A percentile compares a stretch with the other conserved stretches of the same genome.
These are phyloP conservation scores for Gymnoscopelus braueri DNA, from an alignment of 2,797 vertebrate species.

Conservation along the genomic window DNA sequence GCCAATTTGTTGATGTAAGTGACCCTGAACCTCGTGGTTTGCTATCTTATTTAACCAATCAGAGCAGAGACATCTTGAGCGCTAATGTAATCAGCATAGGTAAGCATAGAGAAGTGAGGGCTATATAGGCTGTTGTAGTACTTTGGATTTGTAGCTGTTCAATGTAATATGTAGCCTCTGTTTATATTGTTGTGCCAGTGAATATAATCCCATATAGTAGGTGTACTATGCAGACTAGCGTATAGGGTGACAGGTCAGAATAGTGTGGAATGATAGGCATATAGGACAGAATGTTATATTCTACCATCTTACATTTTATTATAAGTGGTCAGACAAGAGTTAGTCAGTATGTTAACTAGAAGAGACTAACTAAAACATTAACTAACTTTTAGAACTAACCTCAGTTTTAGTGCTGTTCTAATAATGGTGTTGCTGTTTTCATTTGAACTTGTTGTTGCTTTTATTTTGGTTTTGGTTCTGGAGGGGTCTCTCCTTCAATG, in stretches of 20 bases:
- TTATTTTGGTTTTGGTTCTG: slow-evolving; percentile 52
- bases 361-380: slow-evolving; percentile 73
- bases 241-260: slow-evolving; percentile 52
- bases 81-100: slow-evolving; percentile 51
- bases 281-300: slow-evolving; percentile 53
- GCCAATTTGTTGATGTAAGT: slow-evolving; percentile 99
- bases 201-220: slow-evolving; percentile 37
- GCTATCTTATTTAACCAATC: slow-evolving; percentile 91
- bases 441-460: slow-evolving; percentile 57
- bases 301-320: slow-evolving; percentile 49
- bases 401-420: slow-evolving; percentile 81
- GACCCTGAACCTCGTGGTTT: slow-evolving; percentile 98
- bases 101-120: slow-evolving; percentile 54
- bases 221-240: slow-evolving; percentile 41
- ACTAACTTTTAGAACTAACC: slow-evolving; percentile 71
- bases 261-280: slow-evolving; percentile 51
- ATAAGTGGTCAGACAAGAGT: slow-evolving; percentile 34
- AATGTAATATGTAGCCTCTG: slow-evolving; percentile 67
- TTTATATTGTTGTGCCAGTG: slow-evolving; percentile 57
- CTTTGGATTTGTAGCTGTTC: slow-evolving; percentile 61
- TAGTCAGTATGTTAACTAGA: slow-evolving; percentile 67
- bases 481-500: slow-evolving; percentile 30
- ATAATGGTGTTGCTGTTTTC: slow-evolving; percentile 78
- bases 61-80: slow-evolving; percentile 73
- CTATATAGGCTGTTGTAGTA: slow-evolving; percentile 65